phyloP scores from a whole-genome alignment of 2,797 vertebrate genomes.

The Phoxinus dragarum region DNA sequence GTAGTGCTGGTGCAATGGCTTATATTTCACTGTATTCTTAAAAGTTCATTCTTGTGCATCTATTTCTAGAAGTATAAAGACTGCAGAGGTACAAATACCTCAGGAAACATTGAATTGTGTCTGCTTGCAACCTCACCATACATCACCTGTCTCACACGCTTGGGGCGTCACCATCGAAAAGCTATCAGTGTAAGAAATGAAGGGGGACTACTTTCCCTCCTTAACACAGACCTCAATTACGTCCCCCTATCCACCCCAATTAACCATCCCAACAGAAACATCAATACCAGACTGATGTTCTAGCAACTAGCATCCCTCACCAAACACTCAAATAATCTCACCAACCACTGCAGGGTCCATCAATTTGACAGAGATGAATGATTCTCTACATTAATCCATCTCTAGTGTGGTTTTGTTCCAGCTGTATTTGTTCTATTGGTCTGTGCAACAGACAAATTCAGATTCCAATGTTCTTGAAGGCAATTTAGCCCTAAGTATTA shows the following conservation, averaged over 20 bases:
- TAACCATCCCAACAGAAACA: constrained; percentile 77
- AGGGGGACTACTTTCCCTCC: constrained; percentile 61
- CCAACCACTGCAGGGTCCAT: constrained; percentile 24
- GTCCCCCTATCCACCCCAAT: constrained; percentile 79
- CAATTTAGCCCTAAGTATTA: background rate
- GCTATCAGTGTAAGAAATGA: constrained; percentile 71
- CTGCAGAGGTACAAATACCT: constrained; percentile 3
- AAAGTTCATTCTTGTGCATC: constrained; percentile 10
- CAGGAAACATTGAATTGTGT: constrained; percentile 37
- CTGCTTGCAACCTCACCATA: constrained; percentile 49
- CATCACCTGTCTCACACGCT: constrained; percentile 64
- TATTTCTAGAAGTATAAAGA: constrained; percentile 4
- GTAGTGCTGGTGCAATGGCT: background rate
- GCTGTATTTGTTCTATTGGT: background rate
- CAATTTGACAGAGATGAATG: constrained; percentile 16
- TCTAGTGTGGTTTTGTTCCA: background rate
- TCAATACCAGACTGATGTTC: constrained; percentile 79
- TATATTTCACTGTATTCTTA: background rate
- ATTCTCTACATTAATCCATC: constrained; percentile 39
- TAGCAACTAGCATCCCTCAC: constrained; percentile 71
- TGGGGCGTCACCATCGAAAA: constrained; percentile 69
- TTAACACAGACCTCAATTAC: constrained; percentile 63
- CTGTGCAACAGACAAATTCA: constrained; percentile 25
- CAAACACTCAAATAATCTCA: constrained; percentile 51
- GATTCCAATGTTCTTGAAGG: constrained; percentile 35